Evolutionary conservation across 1,140 invertebrate genomes (phyloP).

Genomic region (Pachypeltis micranthus): DNA sequence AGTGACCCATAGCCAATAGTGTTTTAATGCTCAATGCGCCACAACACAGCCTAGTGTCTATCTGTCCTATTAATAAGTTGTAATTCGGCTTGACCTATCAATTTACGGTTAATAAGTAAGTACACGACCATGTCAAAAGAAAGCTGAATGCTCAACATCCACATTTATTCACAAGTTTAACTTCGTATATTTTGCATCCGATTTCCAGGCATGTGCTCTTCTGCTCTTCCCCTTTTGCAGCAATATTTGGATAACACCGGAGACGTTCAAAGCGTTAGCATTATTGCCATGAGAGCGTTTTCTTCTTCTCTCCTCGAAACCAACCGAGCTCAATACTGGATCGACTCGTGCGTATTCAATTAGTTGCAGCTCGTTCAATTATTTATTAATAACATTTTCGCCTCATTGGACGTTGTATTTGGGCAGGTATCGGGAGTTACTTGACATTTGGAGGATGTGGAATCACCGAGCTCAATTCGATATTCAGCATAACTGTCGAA

Average conservation of each 20-base stretch:
- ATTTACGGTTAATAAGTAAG: too few species aligned
- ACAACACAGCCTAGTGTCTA: too few species aligned
- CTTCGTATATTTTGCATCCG: too few species aligned
- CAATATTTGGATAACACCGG: slow-evolving; percentile 79
- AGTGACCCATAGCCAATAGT: too few species aligned
- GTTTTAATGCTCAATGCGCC: too few species aligned
- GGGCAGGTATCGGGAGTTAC: slow-evolving; percentile 52
- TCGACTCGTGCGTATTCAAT: slow-evolving; percentile 44
- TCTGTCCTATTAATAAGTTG: too few species aligned
- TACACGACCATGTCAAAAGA: too few species aligned
- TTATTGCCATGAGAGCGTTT: slow-evolving; percentile 63
- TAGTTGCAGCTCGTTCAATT: too few species aligned
- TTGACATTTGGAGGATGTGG: slow-evolving; percentile 74
- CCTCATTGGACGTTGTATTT: neutral
- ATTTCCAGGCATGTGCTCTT: slow-evolving; percentile 49
- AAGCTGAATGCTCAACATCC: too few species aligned
- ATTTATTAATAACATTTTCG: neutral
- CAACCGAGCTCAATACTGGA: slow-evolving; percentile 52
- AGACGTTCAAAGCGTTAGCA: slow-evolving; percentile 82
- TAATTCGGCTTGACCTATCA: too few species aligned
- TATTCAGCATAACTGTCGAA: slow-evolving; percentile 51
- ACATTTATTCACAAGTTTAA: too few species aligned
- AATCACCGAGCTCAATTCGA: slow-evolving; percentile 65
- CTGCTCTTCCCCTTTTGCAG: slow-evolving; percentile 71
- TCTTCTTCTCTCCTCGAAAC: slow-evolving; percentile 50